Percentiles rank a stretch among this genome's conserved stretches.
phyloP scores from a whole-genome alignment of 2,797 vertebrate genomes.

The Remorina albescens region DNA sequence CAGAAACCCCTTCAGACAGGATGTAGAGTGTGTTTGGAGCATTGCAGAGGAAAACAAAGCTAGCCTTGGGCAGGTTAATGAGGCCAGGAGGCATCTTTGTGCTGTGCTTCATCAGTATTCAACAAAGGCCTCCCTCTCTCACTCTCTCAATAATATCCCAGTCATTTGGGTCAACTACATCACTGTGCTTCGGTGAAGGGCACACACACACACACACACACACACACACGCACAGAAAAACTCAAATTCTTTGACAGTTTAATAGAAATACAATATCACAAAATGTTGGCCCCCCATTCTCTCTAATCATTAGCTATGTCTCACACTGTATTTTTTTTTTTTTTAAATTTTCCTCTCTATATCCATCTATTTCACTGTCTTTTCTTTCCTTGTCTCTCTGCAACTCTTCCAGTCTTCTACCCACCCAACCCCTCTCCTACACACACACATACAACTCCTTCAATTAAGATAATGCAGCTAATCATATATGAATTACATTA shows the following conservation, averaged over 20 bases:
- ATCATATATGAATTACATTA: conserved; percentile 65
- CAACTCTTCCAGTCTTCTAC: conserved; percentile 5
- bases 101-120: conserved; percentile 77
- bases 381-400: conserved; percentile 13
- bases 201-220: conserved; percentile 35
- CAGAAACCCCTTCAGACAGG: conserved; percentile 46
- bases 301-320: conserved; percentile 57
- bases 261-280: conserved; percentile 63
- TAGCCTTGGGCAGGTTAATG: conserved; percentile 82
- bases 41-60: conserved; percentile 69
- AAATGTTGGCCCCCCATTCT: conserved; percentile 47
- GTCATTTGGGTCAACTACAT: conserved; percentile 78
- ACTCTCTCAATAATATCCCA: conserved; percentile 73
- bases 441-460: conserved; percentile 12
- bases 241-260: conserved; percentile 51
- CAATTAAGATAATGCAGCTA: conserved; percentile 63
- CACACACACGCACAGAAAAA: conserved; percentile 10
- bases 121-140: conserved; percentile 41
- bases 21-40: conserved; percentile 46
- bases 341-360: conserved; percentile 36
- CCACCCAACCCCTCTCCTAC: neutral
- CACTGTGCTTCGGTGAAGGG: conserved; percentile 60
- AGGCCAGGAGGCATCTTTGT: conserved; percentile 79
- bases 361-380: conserved; percentile 30
- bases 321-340: conserved; percentile 28